Base-by-base conservation (phyloP, 2,888 invertebrate genomes). In the Agrotis exclamationis region DNA sequence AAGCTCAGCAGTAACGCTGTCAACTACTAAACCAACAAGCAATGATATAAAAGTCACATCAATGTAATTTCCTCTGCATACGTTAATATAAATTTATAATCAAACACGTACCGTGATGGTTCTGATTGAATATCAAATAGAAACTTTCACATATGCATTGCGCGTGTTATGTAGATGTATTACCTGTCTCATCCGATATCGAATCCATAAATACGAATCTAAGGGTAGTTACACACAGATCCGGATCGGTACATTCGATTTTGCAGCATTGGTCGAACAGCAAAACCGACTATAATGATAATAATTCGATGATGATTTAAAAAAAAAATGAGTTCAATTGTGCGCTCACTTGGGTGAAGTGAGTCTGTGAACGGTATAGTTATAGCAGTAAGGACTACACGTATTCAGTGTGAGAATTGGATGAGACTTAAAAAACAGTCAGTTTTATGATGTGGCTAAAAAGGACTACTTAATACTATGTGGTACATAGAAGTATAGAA, bases 91-190 rank as follows among this genome's bases (percentile, higher is more conserved):
- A 39, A 39, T 66, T 63, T 47, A 66, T 47, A 70, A 76, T 56
- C 22, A 51, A 28, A 20, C 67, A 68, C 76, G 76, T 76, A 60
- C 18, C 6, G n/a, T 20, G 28, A 28, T 47, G 28, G 28, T 14
- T 45, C n/a, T 63, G 63, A 77, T 77, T 63, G 76, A 77, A 76
- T 77, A 77, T 59, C 53, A 56, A 76, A 72, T 59, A 53, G 44
- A 58, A 63, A 77, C 67, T 72, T 77, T 77, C 78, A 60, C 66
- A 62, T 45, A 69, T 64, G 64, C 73, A 64, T 76, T 70, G 18
- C 64, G 57, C 63, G 54, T 28, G 48, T n/a, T 53, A 45, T 28
- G 51, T 60, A 53, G 50, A 69, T 45, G 22, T 59, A 54, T 59
- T 58, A 59, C 59, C 77, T 63, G 64, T 68, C 62, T 5, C 24